Base-by-base conservation (phyloP, 2,797 vertebrate species). In the Rhinichthys osculus region DNA sequence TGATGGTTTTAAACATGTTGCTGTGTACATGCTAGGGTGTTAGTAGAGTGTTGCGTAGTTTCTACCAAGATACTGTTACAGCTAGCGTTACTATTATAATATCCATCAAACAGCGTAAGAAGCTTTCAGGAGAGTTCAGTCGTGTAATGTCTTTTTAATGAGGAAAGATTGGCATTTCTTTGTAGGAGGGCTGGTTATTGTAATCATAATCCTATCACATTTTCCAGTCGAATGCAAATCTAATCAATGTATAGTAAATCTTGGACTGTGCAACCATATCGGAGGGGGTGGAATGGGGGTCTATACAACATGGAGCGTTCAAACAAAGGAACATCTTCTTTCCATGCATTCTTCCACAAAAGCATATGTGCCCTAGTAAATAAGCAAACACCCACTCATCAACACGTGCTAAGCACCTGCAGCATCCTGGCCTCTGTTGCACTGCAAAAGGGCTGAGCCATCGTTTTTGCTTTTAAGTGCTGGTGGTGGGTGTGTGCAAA, bases 211-310 rank as follows among this genome's bases (percentile, higher is more conserved):
- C 90, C 90, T 95, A 90, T 92, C 93, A 91, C 92, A 95, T 95
- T 95, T 95, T 96, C 97, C 95, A 97, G 96, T 97, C 95, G 95
- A 97, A 98, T 97, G 11, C 3, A 77, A 57, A 57, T 77, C 50
- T 16, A 57, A 77, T 77, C 33, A 77, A 78, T 42, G 59, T 62
- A 78, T 42, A 78, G 59, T 59, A 42, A 59, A 78, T 78, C 23
- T 14, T 78, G 38, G 23, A 78, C 4, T 17, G 23, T 23, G 11
- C 17, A 77, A 33, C 47, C 50, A 14, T 77, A 23, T 38, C n/a
- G 52, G 21, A 57, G 3, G 3, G 35, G 33, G 97, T 98, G 96
- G 98, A 97, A 97, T 94, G 95, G 93, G 93, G 93, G 95, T 96
- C 95, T 94, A 89, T 91, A 93, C 30, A 77, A n/a, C 14, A 47